Conservation (phyloP, 2,797 vertebrate genomes). For the Moxostoma hubbsi region DNA sequence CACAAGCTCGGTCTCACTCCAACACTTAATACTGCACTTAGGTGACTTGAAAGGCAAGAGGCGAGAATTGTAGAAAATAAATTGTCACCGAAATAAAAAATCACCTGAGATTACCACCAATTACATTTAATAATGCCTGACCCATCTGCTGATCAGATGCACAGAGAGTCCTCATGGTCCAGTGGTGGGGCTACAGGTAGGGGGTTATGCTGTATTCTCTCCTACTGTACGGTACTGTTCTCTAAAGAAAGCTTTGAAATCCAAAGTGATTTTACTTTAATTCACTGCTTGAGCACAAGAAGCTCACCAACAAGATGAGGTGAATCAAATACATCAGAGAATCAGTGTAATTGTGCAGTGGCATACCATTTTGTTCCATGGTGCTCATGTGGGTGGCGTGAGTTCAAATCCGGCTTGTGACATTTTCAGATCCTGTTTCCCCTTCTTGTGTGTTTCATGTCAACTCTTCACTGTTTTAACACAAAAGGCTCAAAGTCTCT, state of each 20-base stretch:
- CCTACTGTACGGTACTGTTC: conserved; percentile 33
- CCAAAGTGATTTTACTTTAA: background rate
- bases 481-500: no score
- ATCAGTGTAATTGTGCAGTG: no score
- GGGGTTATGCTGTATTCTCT: background rate
- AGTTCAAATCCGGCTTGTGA: no score
- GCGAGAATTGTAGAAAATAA: conserved; percentile 90
- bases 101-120: conserved; percentile 80
- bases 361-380: no score
- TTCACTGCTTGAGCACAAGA: background rate
- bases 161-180: conserved; percentile 31
- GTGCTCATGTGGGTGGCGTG: no score
- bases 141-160: conserved; percentile 84
- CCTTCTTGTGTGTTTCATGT: no score
- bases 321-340: no score
- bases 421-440: no score
- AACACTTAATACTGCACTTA: conserved; percentile 83
- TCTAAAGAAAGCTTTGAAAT: background rate
- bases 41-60: conserved; percentile 88
- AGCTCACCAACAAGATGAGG: background rate
- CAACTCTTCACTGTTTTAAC: no score
- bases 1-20: conserved; percentile 79
- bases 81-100: conserved; percentile 88
- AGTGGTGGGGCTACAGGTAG: background rate
- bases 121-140: conserved; percentile 80